Evolutionary conservation across 2,888 invertebrate genomes (phyloP), one percentile per base, ranked within the genome.

Genomic region (Sepioteuthis lessoniana): DNA sequence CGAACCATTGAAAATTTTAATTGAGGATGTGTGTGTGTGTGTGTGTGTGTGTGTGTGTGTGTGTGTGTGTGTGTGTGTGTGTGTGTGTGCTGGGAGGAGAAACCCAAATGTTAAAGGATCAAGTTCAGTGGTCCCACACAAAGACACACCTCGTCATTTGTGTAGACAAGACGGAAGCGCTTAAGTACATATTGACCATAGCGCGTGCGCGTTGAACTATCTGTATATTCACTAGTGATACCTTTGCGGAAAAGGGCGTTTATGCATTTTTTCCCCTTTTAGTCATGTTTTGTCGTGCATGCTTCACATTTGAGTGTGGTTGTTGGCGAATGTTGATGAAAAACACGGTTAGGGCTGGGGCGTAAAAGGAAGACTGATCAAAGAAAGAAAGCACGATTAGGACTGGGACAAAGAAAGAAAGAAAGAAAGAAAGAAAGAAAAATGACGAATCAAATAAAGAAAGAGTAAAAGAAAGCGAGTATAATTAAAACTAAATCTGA

Each of bases 51-150:
- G 42, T 42, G 42, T 42, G n/a, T 10, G 13, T 76, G 16, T n/a
- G 76, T 76, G n/a, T 42, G 42, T 42, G 42, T 42, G n/a, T 42
- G 42, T 42, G 42, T 42, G 42, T 42, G 42, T 42, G 42, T 42
- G n/a, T 10, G 13, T 76, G 16, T n/a, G 76, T 76, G n/a, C 16
- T 16, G n/a, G 76, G 10, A 76, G n/a, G 76, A 1, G 76, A n/a
- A 76, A 16, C n/a, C n/a, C 8, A n/a, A 19, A n/a, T n/a, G 76
- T 76, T n/a, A n/a, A 76, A 76, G 31, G 76, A 76, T 76, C 76
- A 76, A 76, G 76, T 76, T 76, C 76, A 76, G 76, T 76, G 76
- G 76, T 76, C n/a, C 16, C 76, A 76, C 76, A 76, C 76, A 76
- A 76, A 76, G 76, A n/a, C 76, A n/a, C 76, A 35, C n/a, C 76